phyloP scores from a whole-genome alignment of 2,797 vertebrate genomes.

The Crypturellus tataupa region DNA sequence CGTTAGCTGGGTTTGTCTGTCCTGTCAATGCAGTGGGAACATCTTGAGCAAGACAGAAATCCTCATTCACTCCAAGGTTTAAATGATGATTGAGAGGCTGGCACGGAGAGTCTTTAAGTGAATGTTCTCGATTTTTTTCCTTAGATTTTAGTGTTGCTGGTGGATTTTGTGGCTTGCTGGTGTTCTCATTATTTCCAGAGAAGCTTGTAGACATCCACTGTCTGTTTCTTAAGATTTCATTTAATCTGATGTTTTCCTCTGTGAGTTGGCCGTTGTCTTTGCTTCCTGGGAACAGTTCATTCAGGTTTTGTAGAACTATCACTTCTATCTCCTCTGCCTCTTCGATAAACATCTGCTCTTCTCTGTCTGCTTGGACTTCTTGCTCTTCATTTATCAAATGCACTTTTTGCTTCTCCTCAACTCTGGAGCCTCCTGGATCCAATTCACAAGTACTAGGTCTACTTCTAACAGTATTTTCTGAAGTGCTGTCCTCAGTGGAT shows the following conservation, averaged over 20 bases:
- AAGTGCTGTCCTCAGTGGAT: not conserved
- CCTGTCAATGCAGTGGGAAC: not conserved
- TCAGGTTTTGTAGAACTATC: slow-evolving; percentile 25
- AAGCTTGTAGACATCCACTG: slow-evolving; percentile 60
- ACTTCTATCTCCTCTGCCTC: slow-evolving; percentile 27
- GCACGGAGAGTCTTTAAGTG: not conserved
- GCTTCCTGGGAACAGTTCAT: slow-evolving; percentile 11
- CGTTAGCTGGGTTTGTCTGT: not conserved
- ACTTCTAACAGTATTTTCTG: not conserved
- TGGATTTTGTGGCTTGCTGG: not conserved
- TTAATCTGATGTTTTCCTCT: slow-evolving; percentile 15
- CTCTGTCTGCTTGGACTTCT: not conserved
- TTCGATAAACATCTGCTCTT: not conserved
- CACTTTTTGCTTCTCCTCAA: not conserved
- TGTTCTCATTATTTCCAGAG: slow-evolving; percentile 12
- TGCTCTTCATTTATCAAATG: not conserved
- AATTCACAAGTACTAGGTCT: not conserved
- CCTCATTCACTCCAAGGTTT: not conserved
- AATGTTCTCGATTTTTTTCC: not conserved
- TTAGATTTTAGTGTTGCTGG: not conserved
- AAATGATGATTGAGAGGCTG: not conserved
- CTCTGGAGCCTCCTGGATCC: not conserved
- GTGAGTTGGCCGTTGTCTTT: not conserved
- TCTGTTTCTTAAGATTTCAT: slow-evolving; percentile 54
- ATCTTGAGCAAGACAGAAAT: slow-evolving; percentile 16